A percentile compares a stretch with the other conserved stretches of the same genome.
These are phyloP conservation scores for Drepana arcuata DNA, from an alignment of 1,140 invertebrate genomes.

Conservation along the genomic window DNA sequence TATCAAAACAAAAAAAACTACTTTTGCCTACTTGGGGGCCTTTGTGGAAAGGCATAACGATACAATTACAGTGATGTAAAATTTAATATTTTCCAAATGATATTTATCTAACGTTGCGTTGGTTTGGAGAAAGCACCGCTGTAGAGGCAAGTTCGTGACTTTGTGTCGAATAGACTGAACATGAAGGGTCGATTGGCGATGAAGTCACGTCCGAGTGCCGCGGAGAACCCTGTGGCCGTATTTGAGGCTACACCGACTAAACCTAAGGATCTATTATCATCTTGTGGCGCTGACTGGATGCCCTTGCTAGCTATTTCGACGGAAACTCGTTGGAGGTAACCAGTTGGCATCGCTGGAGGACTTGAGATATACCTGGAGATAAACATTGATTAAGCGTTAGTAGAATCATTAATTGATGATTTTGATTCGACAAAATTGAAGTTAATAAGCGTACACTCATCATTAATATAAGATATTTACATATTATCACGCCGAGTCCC, in stretches of 20 bases:
- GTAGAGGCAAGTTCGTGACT: constrained; percentile 8
- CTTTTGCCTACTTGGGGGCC: background rate
- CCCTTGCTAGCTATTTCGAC: constrained; percentile 2
- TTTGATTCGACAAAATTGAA: background rate
- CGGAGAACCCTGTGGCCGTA: background rate
- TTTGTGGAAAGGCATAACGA: background rate
- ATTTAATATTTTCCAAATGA: background rate
- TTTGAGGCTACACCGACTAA: too few species aligned
- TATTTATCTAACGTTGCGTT: background rate
- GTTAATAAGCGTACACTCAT: background rate
- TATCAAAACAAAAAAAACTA: background rate
- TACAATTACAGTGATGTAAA: background rate
- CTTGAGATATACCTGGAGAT: constrained; percentile 10
- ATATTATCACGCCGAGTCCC: background rate
- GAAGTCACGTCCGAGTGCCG: constrained; percentile 6
- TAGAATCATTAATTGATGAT: background rate
- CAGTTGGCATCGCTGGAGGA: constrained; percentile 5
- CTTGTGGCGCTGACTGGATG: background rate
- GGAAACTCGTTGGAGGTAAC: constrained; percentile 4
- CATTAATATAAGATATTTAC: background rate
- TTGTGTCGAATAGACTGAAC: constrained; percentile 9
- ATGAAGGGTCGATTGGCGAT: constrained; percentile 13
- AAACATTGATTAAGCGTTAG: background rate
- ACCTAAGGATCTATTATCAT: background rate
- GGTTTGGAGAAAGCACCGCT: constrained; percentile 10